Evolutionary conservation across 2,888 invertebrate species (phyloP).

Genomic region (Tillus elongatus): DNA sequence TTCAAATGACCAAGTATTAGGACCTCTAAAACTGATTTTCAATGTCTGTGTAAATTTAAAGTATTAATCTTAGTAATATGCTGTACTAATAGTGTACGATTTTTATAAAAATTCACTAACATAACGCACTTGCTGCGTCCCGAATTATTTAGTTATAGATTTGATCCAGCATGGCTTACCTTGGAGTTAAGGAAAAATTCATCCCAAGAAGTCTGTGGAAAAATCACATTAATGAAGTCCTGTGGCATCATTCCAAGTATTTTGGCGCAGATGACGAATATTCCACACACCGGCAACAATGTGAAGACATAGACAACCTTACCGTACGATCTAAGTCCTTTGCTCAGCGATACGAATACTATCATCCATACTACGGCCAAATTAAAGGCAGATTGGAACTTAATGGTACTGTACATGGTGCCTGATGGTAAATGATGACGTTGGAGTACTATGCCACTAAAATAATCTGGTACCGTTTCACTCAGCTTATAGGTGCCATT

Average conservation of each 20-base stretch:
- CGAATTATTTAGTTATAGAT: no score
- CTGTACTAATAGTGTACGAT: no score
- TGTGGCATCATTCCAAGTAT: constrained; percentile 63
- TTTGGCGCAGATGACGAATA: constrained; percentile 64
- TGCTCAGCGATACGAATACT: constrained; percentile 77
- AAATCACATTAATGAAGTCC: constrained; percentile 58
- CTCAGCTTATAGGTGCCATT: constrained; percentile 50
- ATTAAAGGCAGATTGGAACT: constrained; percentile 85
- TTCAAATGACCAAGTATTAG: no score
- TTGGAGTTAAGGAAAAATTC: constrained; percentile 78
- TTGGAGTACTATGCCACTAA: constrained; percentile 75
- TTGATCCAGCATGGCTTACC: no score
- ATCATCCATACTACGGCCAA: constrained; percentile 85
- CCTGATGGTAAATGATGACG: constrained; percentile 42
- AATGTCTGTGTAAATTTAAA: no score
- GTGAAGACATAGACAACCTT: constrained; percentile 76
- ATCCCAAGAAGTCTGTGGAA: constrained; percentile 71
- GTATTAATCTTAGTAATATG: no score
- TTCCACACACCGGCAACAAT: constrained; percentile 67
- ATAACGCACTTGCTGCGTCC: no score
- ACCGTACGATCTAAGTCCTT: constrained; percentile 76
- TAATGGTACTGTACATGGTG: constrained; percentile 52
- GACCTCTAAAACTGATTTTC: no score
- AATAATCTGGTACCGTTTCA: constrained; percentile 76
- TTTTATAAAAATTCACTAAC: no score